phyloP scores from a whole-genome alignment of 2,113 vertebrate species.

The Caranx ignobilis region DNA sequence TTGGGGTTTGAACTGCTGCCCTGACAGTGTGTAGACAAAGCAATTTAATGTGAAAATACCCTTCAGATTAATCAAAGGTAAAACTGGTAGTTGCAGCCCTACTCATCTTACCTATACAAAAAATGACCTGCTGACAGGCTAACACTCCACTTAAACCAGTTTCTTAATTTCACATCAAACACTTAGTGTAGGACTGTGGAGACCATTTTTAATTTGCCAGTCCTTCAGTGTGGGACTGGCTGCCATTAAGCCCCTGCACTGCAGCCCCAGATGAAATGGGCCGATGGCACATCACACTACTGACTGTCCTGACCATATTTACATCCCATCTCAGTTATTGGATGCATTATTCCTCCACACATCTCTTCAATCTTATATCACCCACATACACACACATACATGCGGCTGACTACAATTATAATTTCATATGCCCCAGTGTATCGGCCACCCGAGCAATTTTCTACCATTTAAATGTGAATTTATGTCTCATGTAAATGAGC shows the following conservation, averaged over 20 bases:
- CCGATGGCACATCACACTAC: conserved; percentile 61
- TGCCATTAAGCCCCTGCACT: conserved; percentile 70
- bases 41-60: not conserved
- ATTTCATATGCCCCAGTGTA: conserved; percentile 79
- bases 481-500: conserved; percentile 84
- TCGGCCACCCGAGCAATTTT: conserved; percentile 78
- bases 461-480: conserved; percentile 82
- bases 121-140: not conserved
- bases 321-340: conserved; percentile 73
- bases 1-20: not conserved
- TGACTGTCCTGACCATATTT: conserved; percentile 62
- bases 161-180: conserved; percentile 29
- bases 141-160: not conserved
- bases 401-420: conserved; percentile 72
- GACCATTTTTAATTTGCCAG: conserved; percentile 62
- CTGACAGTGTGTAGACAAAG: not conserved
- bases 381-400: conserved; percentile 58
- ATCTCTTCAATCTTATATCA: conserved; percentile 52
- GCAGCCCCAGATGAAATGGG: conserved; percentile 63
- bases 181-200: conserved; percentile 30
- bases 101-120: not conserved
- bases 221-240: conserved; percentile 45
- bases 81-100: not conserved
- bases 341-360: conserved; percentile 70
- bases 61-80: not conserved